Evolutionary conservation across 2,888 invertebrate genomes (phyloP).

Genomic region (Diaphora mendica): DNA sequence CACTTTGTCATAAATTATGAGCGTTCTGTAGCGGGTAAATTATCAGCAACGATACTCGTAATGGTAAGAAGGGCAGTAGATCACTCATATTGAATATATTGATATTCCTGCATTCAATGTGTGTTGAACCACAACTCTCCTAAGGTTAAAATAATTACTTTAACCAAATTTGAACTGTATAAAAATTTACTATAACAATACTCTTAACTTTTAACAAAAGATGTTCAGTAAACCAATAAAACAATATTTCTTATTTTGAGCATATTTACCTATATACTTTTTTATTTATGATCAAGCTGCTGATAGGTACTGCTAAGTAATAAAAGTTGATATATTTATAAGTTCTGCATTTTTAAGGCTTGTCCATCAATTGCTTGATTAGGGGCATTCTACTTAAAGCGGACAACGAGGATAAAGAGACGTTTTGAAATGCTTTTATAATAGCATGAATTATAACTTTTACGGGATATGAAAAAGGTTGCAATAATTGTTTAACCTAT

Average conservation of each 20-base stretch:
- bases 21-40: constrained; percentile 7
- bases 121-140: not conserved
- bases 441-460: not conserved
- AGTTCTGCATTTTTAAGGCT: not conserved
- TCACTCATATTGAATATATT: not conserved
- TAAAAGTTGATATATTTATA: not conserved
- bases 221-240: no score
- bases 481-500: not conserved
- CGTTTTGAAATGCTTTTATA: not conserved
- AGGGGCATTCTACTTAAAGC: no score
- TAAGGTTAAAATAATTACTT: not conserved
- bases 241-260: no score
- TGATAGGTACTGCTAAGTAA: not conserved
- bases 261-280: no score
- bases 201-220: not conserved
- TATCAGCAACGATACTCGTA: not conserved
- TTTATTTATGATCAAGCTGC: no score
- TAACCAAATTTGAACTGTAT: not conserved
- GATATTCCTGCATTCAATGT: not conserved
- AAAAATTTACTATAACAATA: not conserved
- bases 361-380: not conserved
- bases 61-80: constrained; percentile 42
- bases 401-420: not conserved
- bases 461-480: not conserved
- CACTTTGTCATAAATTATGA: constrained; percentile 35